Conservation (phyloP, 2,113 vertebrate species). For the Elephantulus edwardii region DNA sequence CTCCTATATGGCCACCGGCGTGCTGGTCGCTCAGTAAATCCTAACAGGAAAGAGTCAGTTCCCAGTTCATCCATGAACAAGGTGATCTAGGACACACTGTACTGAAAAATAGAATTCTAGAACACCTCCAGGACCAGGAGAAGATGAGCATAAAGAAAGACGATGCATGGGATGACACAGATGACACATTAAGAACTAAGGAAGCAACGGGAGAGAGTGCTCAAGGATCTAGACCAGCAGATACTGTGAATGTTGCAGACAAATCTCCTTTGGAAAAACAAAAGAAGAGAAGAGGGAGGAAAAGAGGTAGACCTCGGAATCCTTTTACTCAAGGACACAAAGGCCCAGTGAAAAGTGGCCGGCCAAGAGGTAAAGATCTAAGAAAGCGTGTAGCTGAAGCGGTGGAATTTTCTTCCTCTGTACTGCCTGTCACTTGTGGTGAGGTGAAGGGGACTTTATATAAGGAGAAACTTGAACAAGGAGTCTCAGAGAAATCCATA, state of each 20-base stretch:
- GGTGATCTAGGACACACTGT: not conserved
- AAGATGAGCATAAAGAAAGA: not conserved
- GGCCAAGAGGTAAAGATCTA: slow-evolving; percentile 36
- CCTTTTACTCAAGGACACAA: not conserved
- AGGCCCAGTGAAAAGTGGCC: not conserved
- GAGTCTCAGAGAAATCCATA: no score
- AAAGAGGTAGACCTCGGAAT: not conserved
- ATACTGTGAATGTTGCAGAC: no score
- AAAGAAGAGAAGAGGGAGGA: no score
- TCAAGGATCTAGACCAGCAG: not conserved
- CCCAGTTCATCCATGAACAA: not conserved
- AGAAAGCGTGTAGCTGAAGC: fast-evolving
- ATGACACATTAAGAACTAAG: not conserved
- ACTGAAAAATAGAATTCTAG: not conserved
- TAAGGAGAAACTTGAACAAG: slow-evolving; percentile 50
- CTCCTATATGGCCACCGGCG: no score
- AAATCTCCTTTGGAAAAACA: no score
- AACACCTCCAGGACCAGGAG: not conserved
- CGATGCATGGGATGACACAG: not conserved
- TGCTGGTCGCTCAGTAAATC: not conserved
- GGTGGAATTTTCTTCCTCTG: not conserved
- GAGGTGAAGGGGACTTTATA: not conserved
- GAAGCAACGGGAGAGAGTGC: not conserved
- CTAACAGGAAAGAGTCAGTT: slow-evolving; percentile 48
- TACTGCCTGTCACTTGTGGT: slow-evolving; percentile 65